Conservation (phyloP, 2,888 invertebrate genomes). For the Aricia artaxerxes region DNA sequence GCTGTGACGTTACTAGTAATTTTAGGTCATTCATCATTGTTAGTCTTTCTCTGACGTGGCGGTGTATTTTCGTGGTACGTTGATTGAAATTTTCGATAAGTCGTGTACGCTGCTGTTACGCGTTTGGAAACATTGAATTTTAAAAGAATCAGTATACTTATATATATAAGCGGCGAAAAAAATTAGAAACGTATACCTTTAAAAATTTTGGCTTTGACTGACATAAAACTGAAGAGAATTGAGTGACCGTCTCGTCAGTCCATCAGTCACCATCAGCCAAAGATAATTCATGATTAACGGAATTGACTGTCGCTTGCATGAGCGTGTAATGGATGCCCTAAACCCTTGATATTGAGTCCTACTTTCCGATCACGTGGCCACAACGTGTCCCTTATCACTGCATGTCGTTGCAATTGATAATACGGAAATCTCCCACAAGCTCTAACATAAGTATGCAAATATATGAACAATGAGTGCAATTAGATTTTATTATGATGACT, state of each 20-base stretch:
- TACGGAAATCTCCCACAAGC: slow-evolving; percentile 19
- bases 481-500: neutral
- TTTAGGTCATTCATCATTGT: neutral
- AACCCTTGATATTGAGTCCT: neutral
- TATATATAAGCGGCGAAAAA: too few species aligned
- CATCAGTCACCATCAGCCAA: too few species aligned
- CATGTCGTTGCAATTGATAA: slow-evolving; percentile 11
- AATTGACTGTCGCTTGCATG: too few species aligned
- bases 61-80: neutral
- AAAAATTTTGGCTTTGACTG: too few species aligned
- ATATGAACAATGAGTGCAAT: neutral
- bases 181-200: too few species aligned
- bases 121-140: too few species aligned
- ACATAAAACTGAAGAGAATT: too few species aligned
- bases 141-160: too few species aligned
- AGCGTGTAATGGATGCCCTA: too few species aligned
- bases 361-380: neutral
- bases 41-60: neutral
- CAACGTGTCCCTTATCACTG: slow-evolving; percentile 2
- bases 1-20: neutral
- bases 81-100: neutral
- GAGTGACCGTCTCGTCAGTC: too few species aligned
- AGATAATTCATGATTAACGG: too few species aligned
- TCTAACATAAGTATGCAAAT: slow-evolving; percentile 17
- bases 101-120: neutral